phyloP scores from a whole-genome alignment of 2,888 invertebrate species.

The Cylindroiulus punctatus region DNA sequence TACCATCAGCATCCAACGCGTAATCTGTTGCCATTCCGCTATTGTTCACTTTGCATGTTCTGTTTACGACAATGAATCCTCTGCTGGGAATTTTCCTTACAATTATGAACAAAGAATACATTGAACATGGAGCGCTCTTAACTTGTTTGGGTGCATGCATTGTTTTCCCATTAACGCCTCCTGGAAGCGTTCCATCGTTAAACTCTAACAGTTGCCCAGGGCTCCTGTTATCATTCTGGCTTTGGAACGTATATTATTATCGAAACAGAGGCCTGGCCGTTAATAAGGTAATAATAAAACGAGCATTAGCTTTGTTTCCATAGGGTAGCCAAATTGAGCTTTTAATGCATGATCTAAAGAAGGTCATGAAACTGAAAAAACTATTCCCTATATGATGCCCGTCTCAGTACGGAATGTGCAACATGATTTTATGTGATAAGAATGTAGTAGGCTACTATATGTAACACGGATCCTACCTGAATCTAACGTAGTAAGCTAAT shows the following conservation, averaged over 20 bases:
- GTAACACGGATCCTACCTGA: no score
- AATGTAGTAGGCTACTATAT: no score
- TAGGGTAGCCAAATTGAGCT: not conserved
- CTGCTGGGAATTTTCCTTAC: not conserved
- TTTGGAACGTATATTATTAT: not conserved
- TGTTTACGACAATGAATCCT: not conserved
- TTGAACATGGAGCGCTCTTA: not conserved
- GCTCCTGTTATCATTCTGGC: not conserved
- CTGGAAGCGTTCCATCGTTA: not conserved
- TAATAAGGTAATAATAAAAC: no score
- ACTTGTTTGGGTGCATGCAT: not conserved
- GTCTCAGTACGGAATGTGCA: no score
- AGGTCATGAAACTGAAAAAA: no score
- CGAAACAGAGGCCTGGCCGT: no score
- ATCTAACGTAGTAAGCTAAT: no score
- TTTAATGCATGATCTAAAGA: not conserved
- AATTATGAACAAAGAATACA: not conserved
- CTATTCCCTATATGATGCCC: no score
- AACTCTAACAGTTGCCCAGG: not conserved
- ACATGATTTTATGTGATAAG: no score
- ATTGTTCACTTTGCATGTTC: constrained; percentile 19
- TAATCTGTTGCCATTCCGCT: not conserved
- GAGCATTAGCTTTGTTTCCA: not conserved
- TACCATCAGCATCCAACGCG: not conserved
- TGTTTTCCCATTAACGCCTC: not conserved